These are phyloP conservation scores for Tragelaphus buxtoni DNA, from an alignment of 2,113 vertebrate species.

Conservation along the genomic window DNA sequence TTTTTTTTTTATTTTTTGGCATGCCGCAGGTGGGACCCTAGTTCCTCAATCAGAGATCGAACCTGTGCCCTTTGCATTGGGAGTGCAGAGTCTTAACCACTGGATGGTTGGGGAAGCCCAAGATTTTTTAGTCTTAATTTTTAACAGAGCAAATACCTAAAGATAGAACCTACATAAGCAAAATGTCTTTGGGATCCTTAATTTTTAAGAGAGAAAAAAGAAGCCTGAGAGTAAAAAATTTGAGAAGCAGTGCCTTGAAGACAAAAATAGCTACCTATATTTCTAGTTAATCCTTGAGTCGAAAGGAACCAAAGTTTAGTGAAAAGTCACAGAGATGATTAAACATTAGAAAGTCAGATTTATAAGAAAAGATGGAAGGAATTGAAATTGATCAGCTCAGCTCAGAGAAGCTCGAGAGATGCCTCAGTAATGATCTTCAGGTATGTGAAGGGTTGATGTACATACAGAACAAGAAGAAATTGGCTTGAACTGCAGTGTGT, in stretches of 20 bases:
- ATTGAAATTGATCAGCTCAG: background rate
- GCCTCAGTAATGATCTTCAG: background rate
- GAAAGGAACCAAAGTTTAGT: background rate
- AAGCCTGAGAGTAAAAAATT: background rate
- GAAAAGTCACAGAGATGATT: slow-evolving; percentile 29
- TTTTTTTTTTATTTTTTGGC: background rate
- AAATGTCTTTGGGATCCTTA: background rate
- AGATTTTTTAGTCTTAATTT: background rate
- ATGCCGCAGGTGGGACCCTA: background rate
- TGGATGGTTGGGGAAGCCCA: background rate
- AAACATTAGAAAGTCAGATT: slow-evolving; percentile 15
- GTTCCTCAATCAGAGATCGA: background rate
- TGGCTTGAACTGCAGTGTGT: background rate
- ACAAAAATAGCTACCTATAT: background rate
- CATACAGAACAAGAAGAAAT: slow-evolving; percentile 8
- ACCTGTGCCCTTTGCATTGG: background rate
- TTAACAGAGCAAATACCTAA: background rate
- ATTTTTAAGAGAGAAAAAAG: background rate
- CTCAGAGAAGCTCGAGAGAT: background rate
- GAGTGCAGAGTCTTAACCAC: background rate
- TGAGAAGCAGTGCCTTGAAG: background rate
- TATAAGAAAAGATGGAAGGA: slow-evolving; percentile 2
- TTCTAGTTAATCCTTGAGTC: background rate
- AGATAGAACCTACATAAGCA: background rate
- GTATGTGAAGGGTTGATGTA: background rate